Conservation (phyloP, 1,140 invertebrate species). For the Ips typographus region DNA sequence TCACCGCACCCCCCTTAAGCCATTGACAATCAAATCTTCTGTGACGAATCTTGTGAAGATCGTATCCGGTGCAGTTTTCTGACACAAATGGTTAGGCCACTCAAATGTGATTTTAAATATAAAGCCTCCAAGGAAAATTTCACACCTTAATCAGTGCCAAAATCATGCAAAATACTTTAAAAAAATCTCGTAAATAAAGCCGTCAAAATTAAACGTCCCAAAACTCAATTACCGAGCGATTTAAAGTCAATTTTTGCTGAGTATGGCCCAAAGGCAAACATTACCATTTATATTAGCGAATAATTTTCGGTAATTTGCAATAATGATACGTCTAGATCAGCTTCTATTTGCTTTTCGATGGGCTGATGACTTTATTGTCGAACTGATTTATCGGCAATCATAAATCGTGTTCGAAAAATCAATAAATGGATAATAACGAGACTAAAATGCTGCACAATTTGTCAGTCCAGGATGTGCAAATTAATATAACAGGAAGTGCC, state of each 20-base stretch:
- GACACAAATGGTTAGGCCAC: background rate
- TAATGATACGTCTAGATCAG: slow-evolving; percentile 28
- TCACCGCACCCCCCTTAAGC: background rate
- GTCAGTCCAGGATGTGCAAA: slow-evolving; percentile 25
- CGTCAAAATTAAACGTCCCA: slow-evolving; percentile 25
- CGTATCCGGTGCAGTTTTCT: background rate
- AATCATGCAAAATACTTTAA: slow-evolving; percentile 15
- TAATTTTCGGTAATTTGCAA: slow-evolving; percentile 5
- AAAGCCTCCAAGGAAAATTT: background rate
- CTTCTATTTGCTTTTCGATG: slow-evolving; percentile 20
- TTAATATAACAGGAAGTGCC: slow-evolving; percentile 26
- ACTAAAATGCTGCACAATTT: background rate
- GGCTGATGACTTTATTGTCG: slow-evolving; percentile 29
- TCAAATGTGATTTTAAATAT: slow-evolving; percentile 6
- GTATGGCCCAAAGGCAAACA: slow-evolving; percentile 18
- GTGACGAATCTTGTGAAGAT: background rate
- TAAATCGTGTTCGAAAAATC: background rate
- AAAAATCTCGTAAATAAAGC: slow-evolving; percentile 28
- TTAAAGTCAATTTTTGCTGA: slow-evolving; percentile 27
- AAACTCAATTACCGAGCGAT: slow-evolving; percentile 19
- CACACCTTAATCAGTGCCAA: slow-evolving; percentile 21
- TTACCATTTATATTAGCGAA: slow-evolving; percentile 34
- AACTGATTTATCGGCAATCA: slow-evolving; percentile 27
- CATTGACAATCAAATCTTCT: background rate
- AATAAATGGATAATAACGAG: background rate